These are phyloP conservation scores for Ceratosolen fusciceps DNA, from an alignment of 1,140 invertebrate genomes.

Conservation along the genomic window DNA sequence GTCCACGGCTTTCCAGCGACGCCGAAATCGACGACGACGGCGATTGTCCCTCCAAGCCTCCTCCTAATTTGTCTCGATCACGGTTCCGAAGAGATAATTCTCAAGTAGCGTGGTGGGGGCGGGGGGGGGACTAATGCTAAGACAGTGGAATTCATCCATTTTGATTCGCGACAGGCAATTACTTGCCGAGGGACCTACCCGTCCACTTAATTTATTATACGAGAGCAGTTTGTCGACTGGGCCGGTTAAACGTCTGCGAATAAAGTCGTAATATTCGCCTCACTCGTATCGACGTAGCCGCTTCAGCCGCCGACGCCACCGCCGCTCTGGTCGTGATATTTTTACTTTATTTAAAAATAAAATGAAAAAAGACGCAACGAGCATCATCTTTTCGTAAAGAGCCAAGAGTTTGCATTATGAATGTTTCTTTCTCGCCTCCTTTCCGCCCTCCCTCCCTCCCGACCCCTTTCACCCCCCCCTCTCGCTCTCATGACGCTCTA, in stretches of 20 bases:
- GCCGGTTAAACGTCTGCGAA: not conserved
- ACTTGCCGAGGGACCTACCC: too few relatives aligned
- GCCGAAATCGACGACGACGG: not conserved
- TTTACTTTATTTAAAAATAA: constrained; percentile 15
- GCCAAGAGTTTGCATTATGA: not conserved
- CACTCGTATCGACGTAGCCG: not conserved
- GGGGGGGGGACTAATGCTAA: too few relatives aligned
- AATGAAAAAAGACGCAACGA: not conserved
- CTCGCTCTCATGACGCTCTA: too few relatives aligned
- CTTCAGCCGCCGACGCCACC: too few relatives aligned
- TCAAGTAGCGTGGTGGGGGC: too few relatives aligned
- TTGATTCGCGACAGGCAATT: too few relatives aligned
- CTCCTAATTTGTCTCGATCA: too few relatives aligned
- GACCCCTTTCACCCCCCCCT: too few relatives aligned
- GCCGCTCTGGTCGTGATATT: not conserved
- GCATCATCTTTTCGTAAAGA: not conserved
- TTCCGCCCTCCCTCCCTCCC: not conserved
- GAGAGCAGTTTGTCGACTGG: not conserved
- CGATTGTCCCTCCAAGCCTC: not conserved
- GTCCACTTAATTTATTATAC: constrained; percentile 12
- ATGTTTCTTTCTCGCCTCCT: not conserved
- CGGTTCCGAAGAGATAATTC: too few relatives aligned
- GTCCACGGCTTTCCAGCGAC: not conserved
- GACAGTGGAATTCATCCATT: too few relatives aligned
- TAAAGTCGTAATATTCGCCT: not conserved